Evolutionary conservation across 2,797 vertebrate genomes (phyloP).

Genomic region (Jordanella pulchra): DNA sequence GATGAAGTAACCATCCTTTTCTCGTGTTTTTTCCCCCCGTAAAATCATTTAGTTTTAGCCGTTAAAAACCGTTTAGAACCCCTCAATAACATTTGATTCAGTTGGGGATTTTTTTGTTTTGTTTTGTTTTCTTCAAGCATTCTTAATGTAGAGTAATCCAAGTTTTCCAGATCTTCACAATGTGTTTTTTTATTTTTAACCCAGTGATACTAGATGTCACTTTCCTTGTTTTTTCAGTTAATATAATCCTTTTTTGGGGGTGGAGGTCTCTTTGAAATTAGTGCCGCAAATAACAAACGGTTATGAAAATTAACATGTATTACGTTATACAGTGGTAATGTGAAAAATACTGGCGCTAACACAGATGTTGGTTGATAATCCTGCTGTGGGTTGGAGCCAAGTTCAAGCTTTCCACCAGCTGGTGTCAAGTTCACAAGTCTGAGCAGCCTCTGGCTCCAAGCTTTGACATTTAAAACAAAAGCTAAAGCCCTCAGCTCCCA

Average conservation of each 20-base stretch:
- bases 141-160: not conserved
- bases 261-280: not conserved
- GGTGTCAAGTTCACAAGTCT: slow-evolving; percentile 57
- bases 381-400: slow-evolving; percentile 25
- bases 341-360: not conserved
- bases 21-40: rapidly evolving
- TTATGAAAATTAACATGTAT: not conserved
- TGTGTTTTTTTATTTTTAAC: not conserved
- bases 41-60: not conserved
- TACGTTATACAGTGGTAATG: not conserved
- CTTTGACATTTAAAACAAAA: slow-evolving; percentile 43
- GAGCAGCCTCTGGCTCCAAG: slow-evolving; percentile 24
- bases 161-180: not conserved
- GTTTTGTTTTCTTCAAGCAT: not conserved
- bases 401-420: slow-evolving; percentile 37
- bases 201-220: not conserved
- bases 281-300: not conserved
- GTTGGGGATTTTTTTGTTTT: too few relatives aligned
- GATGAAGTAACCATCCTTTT: not conserved
- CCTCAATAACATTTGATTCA: slow-evolving; percentile 3
- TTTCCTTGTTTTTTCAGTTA: not conserved
- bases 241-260: not conserved
- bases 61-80: slow-evolving; percentile 6
- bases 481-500: slow-evolving; percentile 14
- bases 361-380: slow-evolving; percentile 6